phyloP scores from a whole-genome alignment of 2,113 vertebrate species.

The Agapornis roseicollis region DNA sequence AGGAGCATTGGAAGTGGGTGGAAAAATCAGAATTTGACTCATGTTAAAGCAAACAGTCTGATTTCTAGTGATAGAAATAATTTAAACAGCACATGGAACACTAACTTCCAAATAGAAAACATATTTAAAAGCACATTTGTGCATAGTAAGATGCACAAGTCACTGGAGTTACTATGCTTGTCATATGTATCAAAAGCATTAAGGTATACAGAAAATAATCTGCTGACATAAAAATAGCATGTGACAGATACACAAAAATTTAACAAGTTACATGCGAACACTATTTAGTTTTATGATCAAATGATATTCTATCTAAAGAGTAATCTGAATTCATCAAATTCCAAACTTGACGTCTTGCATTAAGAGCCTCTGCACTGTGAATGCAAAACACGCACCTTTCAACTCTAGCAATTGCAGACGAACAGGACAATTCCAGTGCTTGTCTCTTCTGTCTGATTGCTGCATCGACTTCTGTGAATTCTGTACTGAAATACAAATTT shows the following conservation, averaged over 20 bases:
- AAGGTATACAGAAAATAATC: background rate
- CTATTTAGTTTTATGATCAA: background rate
- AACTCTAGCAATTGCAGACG: constrained; percentile 69
- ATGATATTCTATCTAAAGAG: background rate
- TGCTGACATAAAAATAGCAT: background rate
- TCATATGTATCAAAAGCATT: background rate
- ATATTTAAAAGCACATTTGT: background rate
- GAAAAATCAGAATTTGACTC: background rate
- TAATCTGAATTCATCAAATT: background rate
- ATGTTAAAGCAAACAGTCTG: background rate
- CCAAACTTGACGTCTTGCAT: background rate
- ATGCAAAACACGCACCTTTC: constrained; percentile 66
- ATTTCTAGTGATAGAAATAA: background rate
- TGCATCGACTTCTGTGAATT: constrained; percentile 75
- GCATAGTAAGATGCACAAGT: background rate
- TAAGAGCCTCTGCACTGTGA: background rate
- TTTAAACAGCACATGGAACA: background rate
- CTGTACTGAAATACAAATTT: constrained; percentile 79
- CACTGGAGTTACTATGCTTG: background rate
- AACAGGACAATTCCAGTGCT: constrained; percentile 81
- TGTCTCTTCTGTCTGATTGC: constrained; percentile 74
- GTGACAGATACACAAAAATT: background rate
- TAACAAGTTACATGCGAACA: background rate
- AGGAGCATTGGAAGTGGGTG: rapidly evolving
- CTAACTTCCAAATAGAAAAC: background rate